These are phyloP conservation scores for Trachythela sp. DNA, from an alignment of 64 coral and sea anemone species.

Conservation along the genomic window DNA sequence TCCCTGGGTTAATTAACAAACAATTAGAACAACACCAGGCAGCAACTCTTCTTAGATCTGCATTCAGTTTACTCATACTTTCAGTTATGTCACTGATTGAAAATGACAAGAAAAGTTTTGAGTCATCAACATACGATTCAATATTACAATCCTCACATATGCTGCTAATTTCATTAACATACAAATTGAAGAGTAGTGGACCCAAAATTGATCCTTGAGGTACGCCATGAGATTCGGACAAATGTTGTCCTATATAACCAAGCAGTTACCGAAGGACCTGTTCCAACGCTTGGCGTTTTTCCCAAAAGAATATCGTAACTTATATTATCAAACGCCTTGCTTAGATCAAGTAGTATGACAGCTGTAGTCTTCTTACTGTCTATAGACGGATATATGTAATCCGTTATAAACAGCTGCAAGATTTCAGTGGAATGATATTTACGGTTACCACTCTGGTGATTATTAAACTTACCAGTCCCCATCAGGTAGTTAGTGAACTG, in stretches of 20 bases:
- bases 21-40: slow-evolving; percentile 47
- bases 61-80: not conserved
- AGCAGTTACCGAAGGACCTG: too few species aligned
- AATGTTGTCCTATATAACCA: not conserved
- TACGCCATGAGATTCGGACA: slow-evolving; percentile 31
- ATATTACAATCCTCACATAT: not conserved
- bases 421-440: too few species aligned
- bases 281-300: too few species aligned
- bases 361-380: too few species aligned
- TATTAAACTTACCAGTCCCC: too few species aligned
- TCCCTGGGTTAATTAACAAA: slow-evolving; percentile 57
- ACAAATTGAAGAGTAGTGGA: slow-evolving; percentile 20
- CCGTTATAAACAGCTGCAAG: too few species aligned
- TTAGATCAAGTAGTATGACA: too few species aligned
- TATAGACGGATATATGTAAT: too few species aligned
- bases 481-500: too few species aligned
- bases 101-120: slow-evolving; percentile 9
- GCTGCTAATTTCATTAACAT: slow-evolving; percentile 17
- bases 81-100: not conserved
- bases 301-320: too few species aligned
- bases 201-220: slow-evolving; percentile 36
- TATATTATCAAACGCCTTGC: too few species aligned
- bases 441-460: too few species aligned
- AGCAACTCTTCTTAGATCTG: slow-evolving; percentile 17
- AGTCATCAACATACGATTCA: slow-evolving; percentile 35